These are phyloP conservation scores for Donacobius atricapilla DNA, from an alignment of 2,113 vertebrate genomes.

Conservation along the genomic window DNA sequence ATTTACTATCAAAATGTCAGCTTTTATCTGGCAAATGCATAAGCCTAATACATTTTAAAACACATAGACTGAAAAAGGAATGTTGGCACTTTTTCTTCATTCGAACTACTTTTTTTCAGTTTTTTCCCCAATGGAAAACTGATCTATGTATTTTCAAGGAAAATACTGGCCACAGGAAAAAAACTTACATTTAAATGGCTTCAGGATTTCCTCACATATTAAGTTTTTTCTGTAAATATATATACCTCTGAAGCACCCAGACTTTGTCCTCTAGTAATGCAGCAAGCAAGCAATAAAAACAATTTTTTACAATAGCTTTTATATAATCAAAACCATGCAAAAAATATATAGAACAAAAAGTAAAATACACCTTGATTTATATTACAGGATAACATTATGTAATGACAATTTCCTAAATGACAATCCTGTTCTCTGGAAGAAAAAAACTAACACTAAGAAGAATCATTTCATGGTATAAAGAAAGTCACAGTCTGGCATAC, in stretches of 20 bases:
- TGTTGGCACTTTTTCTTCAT: not conserved
- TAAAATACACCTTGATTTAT: not conserved
- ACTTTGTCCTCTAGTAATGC: not conserved
- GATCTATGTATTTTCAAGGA: not conserved
- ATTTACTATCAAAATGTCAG: not conserved
- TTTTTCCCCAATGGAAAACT: not conserved
- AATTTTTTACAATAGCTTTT: not conserved
- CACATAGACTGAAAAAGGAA: not conserved
- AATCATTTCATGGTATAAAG: not conserved
- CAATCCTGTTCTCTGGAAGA: not conserved
- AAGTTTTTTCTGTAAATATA: not conserved
- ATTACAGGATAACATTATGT: not conserved
- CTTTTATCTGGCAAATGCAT: not conserved
- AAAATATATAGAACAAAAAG: not conserved
- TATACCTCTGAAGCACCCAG: not conserved
- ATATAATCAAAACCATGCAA: not conserved
- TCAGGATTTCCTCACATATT: not conserved
- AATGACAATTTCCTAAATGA: not conserved
- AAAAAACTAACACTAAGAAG: not conserved
- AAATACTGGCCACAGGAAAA: not conserved
- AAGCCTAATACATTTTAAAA: not conserved
- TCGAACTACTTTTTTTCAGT: not conserved
- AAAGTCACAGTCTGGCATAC: not conserved
- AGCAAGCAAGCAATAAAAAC: not conserved
- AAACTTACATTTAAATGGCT: not conserved